Conservation (phyloP, 2,888 invertebrate species). For the Melitaea athalia region DNA sequence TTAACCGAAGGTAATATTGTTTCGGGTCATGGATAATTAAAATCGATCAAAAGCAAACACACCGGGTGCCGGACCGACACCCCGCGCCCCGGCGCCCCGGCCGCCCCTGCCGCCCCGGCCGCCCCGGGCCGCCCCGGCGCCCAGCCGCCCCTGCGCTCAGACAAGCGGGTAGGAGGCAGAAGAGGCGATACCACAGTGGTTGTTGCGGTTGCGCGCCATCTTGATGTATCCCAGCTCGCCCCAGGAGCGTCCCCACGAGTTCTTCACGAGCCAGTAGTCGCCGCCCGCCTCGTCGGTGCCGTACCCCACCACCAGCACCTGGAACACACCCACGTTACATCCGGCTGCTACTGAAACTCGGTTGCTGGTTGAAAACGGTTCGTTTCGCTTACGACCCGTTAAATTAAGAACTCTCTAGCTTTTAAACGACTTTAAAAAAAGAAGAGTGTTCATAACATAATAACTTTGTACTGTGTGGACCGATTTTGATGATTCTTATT, state of each 20-base stretch:
- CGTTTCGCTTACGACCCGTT: no score
- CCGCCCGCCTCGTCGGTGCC: constrained; percentile 86
- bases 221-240: constrained; percentile 93
- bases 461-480: no score
- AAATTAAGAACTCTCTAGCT: no score
- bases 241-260: constrained; percentile 92
- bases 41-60: background rate
- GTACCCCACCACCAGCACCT: constrained; percentile 90
- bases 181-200: constrained; percentile 94
- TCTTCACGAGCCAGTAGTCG: constrained; percentile 94
- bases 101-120: background rate
- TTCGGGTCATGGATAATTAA: background rate
- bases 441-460: no score
- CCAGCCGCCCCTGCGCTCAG: constrained; percentile 57
- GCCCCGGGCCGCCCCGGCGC: no score
- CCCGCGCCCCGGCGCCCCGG: no score
- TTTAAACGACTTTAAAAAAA: no score
- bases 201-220: constrained; percentile 91
- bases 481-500: no score
- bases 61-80: background rate
- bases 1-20: background rate
- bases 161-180: constrained; percentile 93
- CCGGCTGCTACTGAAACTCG: no score
- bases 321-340: constrained; percentile 13
- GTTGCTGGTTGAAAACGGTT: no score